Percentiles rank a stretch among this genome's conserved stretches.
phyloP scores from a whole-genome alignment of 2,113 vertebrate species.

The Thalassoma bifasciatum region DNA sequence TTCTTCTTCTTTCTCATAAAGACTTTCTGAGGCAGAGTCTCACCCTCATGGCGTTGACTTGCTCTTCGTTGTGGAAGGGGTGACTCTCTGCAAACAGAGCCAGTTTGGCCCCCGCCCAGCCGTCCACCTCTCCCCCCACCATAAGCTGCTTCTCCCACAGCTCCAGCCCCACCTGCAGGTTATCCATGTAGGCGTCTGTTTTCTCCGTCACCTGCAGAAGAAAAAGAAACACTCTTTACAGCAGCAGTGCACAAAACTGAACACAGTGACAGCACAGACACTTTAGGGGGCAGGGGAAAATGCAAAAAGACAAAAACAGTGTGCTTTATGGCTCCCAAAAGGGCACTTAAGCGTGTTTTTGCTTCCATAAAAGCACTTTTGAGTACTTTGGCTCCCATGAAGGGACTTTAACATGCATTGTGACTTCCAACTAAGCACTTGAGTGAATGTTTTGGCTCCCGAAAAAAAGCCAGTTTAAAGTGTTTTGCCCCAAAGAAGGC shows the following conservation, averaged over 20 bases:
- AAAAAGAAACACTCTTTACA: conserved; percentile 24
- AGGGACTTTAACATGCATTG: too few relatives aligned
- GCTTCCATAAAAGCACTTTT: too few relatives aligned
- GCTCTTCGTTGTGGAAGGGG: conserved; percentile 81
- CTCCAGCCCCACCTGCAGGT: conserved; percentile 88
- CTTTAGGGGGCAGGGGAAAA: too few relatives aligned
- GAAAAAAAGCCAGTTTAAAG: too few relatives aligned
- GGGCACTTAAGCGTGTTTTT: too few relatives aligned
- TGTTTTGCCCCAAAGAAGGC: too few relatives aligned
- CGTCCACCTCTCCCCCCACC: conserved; percentile 84
- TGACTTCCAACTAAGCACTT: too few relatives aligned
- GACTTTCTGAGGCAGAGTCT: conserved; percentile 62
- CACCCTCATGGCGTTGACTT: conserved; percentile 86
- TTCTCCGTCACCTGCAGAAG: conserved; percentile 91
- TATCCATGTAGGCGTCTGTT: conserved; percentile 89
- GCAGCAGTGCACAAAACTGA: neutral
- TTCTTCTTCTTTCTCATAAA: conserved; percentile 84
- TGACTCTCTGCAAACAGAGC: conserved; percentile 76
- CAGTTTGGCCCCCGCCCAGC: conserved; percentile 84
- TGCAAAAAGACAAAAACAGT: too few relatives aligned
- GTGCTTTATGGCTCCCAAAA: too few relatives aligned
- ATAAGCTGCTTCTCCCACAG: conserved; percentile 93
- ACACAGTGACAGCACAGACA: too few relatives aligned
- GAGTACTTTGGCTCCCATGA: too few relatives aligned
- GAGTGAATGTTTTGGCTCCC: too few relatives aligned